Conservation (phyloP, 2,113 vertebrate species). For the Nannospalax galili region DNA sequence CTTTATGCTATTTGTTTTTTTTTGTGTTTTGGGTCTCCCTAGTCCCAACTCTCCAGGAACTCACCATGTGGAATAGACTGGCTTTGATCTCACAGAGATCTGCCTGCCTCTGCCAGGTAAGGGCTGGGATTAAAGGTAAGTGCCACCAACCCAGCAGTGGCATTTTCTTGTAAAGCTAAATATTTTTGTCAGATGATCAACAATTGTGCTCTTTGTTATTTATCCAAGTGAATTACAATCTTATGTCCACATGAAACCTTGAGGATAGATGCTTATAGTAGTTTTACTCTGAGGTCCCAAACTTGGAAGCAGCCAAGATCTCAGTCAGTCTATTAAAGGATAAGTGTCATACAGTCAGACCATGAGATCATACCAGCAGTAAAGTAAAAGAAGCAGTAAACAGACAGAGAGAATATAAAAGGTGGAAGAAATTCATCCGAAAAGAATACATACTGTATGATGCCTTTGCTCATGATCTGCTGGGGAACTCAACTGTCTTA, state of each 20-base stretch:
- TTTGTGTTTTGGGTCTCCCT: too few relatives aligned
- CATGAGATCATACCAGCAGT: too few relatives aligned
- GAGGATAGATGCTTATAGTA: neutral
- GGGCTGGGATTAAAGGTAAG: too few relatives aligned
- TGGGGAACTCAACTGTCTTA: slow-evolving; percentile 76
- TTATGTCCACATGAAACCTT: neutral
- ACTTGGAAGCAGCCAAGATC: neutral
- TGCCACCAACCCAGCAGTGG: too few relatives aligned
- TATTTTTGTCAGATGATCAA: neutral
- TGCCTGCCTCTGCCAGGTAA: too few relatives aligned
- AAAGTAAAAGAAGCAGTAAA: too few relatives aligned
- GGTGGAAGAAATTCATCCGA: neutral
- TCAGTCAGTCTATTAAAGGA: neutral
- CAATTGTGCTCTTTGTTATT: neutral
- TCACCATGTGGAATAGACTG: too few relatives aligned
- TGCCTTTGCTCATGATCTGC: accelerated
- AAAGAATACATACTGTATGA: neutral
- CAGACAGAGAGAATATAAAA: neutral
- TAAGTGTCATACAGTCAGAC: neutral
- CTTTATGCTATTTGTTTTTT: too few relatives aligned
- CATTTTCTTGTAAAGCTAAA: too few relatives aligned
- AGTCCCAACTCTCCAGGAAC: too few relatives aligned
- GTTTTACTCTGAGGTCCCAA: neutral
- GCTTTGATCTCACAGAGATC: too few relatives aligned
- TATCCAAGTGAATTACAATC: neutral